These are phyloP conservation scores for Hydrolagus affinis DNA, from an alignment of 2,113 vertebrate genomes.

Conservation along the genomic window DNA sequence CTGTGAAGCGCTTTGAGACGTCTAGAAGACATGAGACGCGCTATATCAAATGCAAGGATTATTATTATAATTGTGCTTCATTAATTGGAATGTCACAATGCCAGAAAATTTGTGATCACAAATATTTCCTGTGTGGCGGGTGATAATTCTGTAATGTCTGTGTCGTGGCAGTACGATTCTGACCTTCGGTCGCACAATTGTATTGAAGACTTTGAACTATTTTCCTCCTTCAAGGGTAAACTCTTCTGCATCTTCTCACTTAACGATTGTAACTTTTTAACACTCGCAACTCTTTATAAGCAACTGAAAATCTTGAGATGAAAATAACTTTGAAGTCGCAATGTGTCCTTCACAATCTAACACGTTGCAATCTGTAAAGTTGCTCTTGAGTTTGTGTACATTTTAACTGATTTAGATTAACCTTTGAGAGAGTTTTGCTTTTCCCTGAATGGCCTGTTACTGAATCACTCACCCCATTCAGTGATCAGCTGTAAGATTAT, in stretches of 20 bases:
- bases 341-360: background rate
- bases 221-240: background rate
- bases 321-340: background rate
- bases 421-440: no score
- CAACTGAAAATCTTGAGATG: background rate
- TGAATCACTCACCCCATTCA: no score
- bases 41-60: no score
- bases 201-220: background rate
- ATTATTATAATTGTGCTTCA: no score
- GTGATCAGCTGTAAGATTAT: no score
- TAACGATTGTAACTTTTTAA: background rate
- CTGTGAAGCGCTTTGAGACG: no score
- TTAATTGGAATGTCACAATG: no score
- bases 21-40: no score
- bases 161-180: background rate
- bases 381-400: background rate
- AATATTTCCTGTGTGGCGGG: no score
- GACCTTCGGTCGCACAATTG: background rate
- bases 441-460: no score
- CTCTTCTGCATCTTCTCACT: background rate
- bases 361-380: background rate
- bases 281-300: background rate
- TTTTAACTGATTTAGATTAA: background rate
- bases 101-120: no score
- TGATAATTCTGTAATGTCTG: no score